Evolutionary conservation across 2,113 vertebrate species (phyloP), one percentile per base, ranked within the genome.

Genomic region (Chlorocebus sabaeus): DNA sequence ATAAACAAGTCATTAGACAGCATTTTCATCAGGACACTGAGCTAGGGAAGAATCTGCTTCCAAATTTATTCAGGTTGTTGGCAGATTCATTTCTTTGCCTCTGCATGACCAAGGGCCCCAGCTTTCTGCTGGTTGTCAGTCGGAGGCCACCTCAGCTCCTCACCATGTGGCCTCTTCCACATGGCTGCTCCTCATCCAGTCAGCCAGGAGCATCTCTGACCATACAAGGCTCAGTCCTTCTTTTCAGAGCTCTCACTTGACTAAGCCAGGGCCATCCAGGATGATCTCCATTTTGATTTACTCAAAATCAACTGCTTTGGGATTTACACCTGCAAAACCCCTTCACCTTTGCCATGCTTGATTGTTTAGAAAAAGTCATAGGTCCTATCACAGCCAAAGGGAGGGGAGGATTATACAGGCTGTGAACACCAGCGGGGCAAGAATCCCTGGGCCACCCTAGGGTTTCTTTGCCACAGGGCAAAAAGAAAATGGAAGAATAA

Each of bases 1-100:
- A 14, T 45, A 22, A 67, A 59, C 1, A 1, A 45, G 32, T 68
- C 45, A 43, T 13, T 0, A 0, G n/a, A 45, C 17, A 9, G 8
- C 9, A 13, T 45, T 94, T 61, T 79, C n/a, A 68, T 59, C 38
- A 75, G 78, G 35, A 83, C 8, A 8, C 13, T 12, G 40, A 40
- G 32, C 17, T 38, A 18, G 27, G 11, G 18, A 40, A 50, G 40
- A 89, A 82, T 22, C 22, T 1, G 18, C 10, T 59, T 81, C 70
- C 10, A 32, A 38, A 18, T 20, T 94, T 55, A 16, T 40, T 87
- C 0, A 5, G 4, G 5, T 64, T n/a, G 9, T 35, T 27, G 68
- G 64, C 27, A 32, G 83, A 43, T 50, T 92, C 67, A 20, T n/a
- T 61, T 72, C 25, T 64, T 79, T 80, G 64, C 55, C 45, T 59